Conservation (phyloP, 2,797 vertebrate genomes). For the Leuciscus waleckii region DNA sequence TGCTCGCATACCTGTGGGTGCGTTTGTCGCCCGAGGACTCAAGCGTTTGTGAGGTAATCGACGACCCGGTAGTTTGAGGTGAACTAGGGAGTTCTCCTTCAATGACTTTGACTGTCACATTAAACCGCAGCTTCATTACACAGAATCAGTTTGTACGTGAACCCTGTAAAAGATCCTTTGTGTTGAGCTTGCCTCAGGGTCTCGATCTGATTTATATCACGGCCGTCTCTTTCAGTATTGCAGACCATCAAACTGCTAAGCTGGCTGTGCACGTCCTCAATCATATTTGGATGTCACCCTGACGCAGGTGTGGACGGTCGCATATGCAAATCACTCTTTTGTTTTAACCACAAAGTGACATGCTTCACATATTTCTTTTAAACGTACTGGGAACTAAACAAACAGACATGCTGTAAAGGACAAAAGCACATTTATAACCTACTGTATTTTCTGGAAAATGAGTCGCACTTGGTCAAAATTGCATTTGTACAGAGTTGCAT, state of each 20-base stretch:
- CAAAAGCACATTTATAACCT: constrained; percentile 2
- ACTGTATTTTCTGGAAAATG: neutral
- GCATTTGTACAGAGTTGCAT: neutral
- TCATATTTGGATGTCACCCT: constrained; percentile 30
- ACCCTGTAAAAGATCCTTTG: constrained; percentile 43
- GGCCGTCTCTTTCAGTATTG: constrained; percentile 1
- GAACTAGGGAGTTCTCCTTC: constrained; percentile 65
- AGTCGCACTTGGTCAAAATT: neutral
- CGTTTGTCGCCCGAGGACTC: constrained; percentile 65
- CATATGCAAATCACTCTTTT: constrained; percentile 36
- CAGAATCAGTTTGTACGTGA: neutral
- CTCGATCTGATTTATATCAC: constrained; percentile 32
- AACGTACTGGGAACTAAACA: constrained; percentile 43
- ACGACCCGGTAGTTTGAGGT: constrained; percentile 63
- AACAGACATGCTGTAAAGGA: neutral
- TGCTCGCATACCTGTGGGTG: constrained; percentile 64
- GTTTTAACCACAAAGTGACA: constrained; percentile 21
- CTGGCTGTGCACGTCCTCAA: constrained; percentile 19
- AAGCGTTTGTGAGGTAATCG: constrained; percentile 65
- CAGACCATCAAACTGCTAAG: constrained; percentile 9
- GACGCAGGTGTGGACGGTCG: constrained; percentile 23
- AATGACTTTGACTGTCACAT: constrained; percentile 55
- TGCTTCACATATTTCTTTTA: constrained; percentile 40
- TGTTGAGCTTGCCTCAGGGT: constrained; percentile 36
- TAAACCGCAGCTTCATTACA: constrained; percentile 40